Base-by-base conservation (phyloP, 2,888 invertebrate genomes). In the Acronicta psi region DNA sequence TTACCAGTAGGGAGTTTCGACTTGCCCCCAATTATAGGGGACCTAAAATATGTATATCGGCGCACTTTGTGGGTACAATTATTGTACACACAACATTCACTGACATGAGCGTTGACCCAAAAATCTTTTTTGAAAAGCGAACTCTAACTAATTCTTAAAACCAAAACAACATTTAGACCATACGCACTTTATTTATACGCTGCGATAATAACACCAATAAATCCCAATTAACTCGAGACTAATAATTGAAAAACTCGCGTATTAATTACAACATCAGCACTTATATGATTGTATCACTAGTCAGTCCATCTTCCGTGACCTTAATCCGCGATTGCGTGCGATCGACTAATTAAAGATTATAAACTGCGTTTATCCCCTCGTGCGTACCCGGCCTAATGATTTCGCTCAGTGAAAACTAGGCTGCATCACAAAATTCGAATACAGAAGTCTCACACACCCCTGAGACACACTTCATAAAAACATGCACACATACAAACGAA, bases 371-470 rank as follows among this genome's bases (percentile, higher is more conserved):
- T 64, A 47, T 59, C 60, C 46, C 53, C 45, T 49, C 77, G 83
- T 84, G 84, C 72, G 80, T 79, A 82, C 68, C 45, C 41, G 65
- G 67, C 64, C 69, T 71, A 62, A 78, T 75, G 78, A 79, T 85
- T 86, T 84, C 82, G 77, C 83, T 76, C 37, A 76, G 80, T 79
- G 82, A 81, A 83, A 83, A 78, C 78, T 75, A 29, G 64, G 61
- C 64, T 65, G 38, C 52, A 61, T 43, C 14, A 16, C 10, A 18
- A 38, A 38, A 20, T 10, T n/a, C 1, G 2, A 36, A 23, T 3
- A 38, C 17, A 52, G 40, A 50, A 50, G 23, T 25, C 5, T 11
- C n/a, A 36, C 34, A n/a, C 29, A 29, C 29, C 25, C 9, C 29
- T 34, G 34, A n/a, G n/a, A n/a, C 34, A 34, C 2, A 29, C 29